Evolutionary conservation across 2,888 invertebrate genomes (phyloP).

Genomic region (Torymus texanus): DNA sequence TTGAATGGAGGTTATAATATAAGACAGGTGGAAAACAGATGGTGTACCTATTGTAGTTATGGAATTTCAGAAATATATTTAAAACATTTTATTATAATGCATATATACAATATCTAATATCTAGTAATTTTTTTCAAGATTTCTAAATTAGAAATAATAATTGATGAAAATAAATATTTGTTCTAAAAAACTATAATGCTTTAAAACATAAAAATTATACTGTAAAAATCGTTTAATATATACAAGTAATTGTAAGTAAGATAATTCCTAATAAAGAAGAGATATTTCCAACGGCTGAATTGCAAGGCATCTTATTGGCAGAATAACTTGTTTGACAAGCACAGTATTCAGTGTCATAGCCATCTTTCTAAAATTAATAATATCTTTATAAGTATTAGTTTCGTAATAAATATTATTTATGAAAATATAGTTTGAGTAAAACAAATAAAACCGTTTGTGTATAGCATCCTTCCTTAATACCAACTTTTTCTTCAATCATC

Average conservation of each 20-base stretch:
- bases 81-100: too few species aligned
- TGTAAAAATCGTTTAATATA: not conserved
- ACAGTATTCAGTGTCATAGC: slow-evolving; percentile 64
- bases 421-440: slow-evolving; percentile 4
- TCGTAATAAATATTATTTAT: not conserved
- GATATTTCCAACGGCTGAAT: slow-evolving; percentile 59
- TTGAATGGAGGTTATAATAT: too few species aligned
- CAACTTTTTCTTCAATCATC: slow-evolving; percentile 63
- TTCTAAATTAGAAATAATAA: too few species aligned
- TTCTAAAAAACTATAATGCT: too few species aligned
- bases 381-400: slow-evolving; percentile 9
- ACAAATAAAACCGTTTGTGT: slow-evolving; percentile 60
- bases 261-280: slow-evolving; percentile 29
- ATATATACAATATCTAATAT: too few species aligned
- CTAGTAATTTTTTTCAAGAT: too few species aligned
- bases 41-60: not conserved
- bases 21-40: too few species aligned
- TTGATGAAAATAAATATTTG: too few species aligned
- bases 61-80: too few species aligned
- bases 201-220: too few species aligned
- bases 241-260: slow-evolving; percentile 6
- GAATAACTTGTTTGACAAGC: slow-evolving; percentile 62
- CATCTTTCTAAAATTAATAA: slow-evolving; percentile 61
- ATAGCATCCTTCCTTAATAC: slow-evolving; percentile 65
- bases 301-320: slow-evolving; percentile 64